phyloP scores from a whole-genome alignment of 2,888 invertebrate genomes.

The Nysson spinosus region DNA sequence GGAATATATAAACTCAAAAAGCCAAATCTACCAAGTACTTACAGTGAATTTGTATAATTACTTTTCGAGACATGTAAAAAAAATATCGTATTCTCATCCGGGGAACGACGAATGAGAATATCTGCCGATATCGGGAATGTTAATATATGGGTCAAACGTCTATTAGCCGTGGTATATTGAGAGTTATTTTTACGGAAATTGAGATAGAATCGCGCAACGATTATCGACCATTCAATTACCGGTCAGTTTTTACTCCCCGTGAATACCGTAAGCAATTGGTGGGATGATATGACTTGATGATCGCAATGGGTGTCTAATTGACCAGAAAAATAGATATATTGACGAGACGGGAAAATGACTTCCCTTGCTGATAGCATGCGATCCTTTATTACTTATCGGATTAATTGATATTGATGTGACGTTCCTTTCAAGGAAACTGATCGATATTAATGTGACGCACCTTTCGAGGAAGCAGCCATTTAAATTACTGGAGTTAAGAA shows the following conservation, averaged over 20 bases:
- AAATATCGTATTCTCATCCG: too few species aligned
- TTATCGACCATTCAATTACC: slow-evolving; percentile 48
- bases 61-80: too few species aligned
- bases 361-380: slow-evolving; percentile 55
- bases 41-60: too few species aligned
- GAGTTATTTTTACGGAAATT: not conserved
- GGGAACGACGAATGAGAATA: too few species aligned
- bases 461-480: slow-evolving; percentile 41
- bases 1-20: too few species aligned
- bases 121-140: too few species aligned
- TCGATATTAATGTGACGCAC: slow-evolving; percentile 60
- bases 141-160: not conserved
- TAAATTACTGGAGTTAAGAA: slow-evolving; percentile 10
- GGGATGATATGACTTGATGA: slow-evolving; percentile 44
- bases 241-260: slow-evolving; percentile 41
- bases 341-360: slow-evolving; percentile 47
- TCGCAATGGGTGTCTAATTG: slow-evolving; percentile 44
- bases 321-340: slow-evolving; percentile 48
- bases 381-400: slow-evolving; percentile 61
- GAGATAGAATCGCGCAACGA: slow-evolving; percentile 9
- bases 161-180: not conserved
- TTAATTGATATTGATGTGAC: slow-evolving; percentile 68
- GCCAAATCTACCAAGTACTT: too few species aligned
- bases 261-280: slow-evolving; percentile 23
- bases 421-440: slow-evolving; percentile 57